Evolutionary conservation across 2,888 invertebrate genomes (phyloP).

Genomic region (Drosophila greeni): DNA sequence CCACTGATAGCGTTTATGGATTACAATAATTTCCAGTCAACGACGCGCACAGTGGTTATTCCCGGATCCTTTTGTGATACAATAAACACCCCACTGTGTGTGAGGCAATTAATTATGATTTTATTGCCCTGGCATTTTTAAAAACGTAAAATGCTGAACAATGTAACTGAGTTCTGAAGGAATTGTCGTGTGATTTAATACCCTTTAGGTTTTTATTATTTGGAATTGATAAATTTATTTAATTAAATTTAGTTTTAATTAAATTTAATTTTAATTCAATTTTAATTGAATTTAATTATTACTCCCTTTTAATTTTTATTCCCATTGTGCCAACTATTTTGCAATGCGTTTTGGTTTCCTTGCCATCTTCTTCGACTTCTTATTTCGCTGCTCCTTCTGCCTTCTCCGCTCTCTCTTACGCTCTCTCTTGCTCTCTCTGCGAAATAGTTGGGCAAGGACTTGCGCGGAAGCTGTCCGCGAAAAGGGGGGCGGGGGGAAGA

Average conservation of each 20-base stretch:
- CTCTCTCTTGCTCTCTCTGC: slow-evolving; percentile 6
- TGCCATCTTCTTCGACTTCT: background rate
- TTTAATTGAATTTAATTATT: no score
- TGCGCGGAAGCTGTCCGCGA: slow-evolving; percentile 66
- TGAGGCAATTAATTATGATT: slow-evolving; percentile 6
- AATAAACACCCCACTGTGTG: slow-evolving; percentile 13
- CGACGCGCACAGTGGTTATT: slow-evolving; percentile 51
- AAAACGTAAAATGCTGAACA: background rate
- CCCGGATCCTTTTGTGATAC: slow-evolving; percentile 7
- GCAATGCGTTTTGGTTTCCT: background rate
- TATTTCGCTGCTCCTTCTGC: background rate
- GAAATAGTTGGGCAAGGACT: slow-evolving; percentile 53
- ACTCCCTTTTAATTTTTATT: background rate
- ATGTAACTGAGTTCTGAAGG: background rate
- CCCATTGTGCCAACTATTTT: slow-evolving; percentile 9
- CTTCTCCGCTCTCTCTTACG: slow-evolving; percentile 1
- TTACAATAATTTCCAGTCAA: slow-evolving; percentile 52
- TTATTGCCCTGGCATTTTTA: background rate
- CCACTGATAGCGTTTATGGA: slow-evolving; percentile 50
- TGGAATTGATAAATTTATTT: background rate
- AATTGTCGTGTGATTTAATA: background rate
- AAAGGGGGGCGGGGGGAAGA: background rate
- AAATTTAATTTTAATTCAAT: no score
- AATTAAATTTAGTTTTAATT: background rate
- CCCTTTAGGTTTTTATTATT: no score